Evolutionary conservation across 2,888 invertebrate species (phyloP).

Genomic region (Nemurella pictetii): DNA sequence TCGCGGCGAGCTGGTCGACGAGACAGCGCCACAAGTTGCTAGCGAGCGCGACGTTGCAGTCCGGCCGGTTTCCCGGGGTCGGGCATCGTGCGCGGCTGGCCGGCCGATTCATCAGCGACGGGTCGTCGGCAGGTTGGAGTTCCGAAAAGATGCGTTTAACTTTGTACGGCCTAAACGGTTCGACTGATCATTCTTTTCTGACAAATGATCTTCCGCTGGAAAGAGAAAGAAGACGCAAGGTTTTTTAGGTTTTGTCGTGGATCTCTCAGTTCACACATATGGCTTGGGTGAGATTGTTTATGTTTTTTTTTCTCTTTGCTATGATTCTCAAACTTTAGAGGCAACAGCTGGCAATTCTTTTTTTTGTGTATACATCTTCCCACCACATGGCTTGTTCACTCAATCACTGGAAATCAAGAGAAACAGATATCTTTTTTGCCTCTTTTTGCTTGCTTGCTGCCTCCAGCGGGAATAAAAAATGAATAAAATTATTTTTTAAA

Average conservation of each 20-base stretch:
- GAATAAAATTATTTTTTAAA: no score
- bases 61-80: background rate
- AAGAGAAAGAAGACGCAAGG: background rate
- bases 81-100: background rate
- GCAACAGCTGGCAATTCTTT: background rate
- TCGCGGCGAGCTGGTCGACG: background rate
- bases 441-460: background rate
- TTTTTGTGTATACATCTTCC: background rate
- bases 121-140: constrained; percentile 6
- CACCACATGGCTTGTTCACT: constrained; percentile 14
- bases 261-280: background rate
- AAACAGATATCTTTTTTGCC: background rate
- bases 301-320: background rate
- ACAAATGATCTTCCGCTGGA: constrained; percentile 41
- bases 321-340: background rate
- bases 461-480: no score
- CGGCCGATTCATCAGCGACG: background rate
- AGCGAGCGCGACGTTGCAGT: background rate
- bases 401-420: background rate
- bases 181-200: constrained; percentile 39
- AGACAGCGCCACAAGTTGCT: background rate
- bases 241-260: background rate
- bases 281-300: background rate
- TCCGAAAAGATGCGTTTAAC: background rate
- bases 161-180: constrained; percentile 36